Base-by-base conservation (phyloP, 2,797 vertebrate genomes). In the Microctenopoma lineatum region DNA sequence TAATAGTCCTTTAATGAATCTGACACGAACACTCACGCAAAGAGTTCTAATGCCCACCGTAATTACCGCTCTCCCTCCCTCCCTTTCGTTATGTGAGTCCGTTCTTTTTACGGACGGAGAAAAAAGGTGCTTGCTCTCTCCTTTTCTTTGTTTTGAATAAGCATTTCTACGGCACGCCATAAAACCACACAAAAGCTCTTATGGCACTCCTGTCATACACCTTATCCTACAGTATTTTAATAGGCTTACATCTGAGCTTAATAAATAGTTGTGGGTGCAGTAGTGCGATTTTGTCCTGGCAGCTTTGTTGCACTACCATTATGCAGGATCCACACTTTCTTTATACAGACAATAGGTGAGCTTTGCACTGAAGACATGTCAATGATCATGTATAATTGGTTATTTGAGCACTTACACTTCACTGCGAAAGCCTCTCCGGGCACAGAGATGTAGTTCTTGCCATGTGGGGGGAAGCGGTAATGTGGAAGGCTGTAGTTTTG, bases 391-490 rank as follows among this genome's bases (percentile, higher is more conserved):
- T 60, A 39, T 36, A 25, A 42, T 66, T 44, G 79, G 68, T 45
- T 51, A 44, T 71, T 41, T 66, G n/a, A 70, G 69, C 41, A 89
- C 96, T 95, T 90, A 99, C 98, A 94, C 87, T 92, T 91, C 77
- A 90, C 79, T 39, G 80, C 77, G 73, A 99, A 96, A 34, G 98
- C 96, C 83, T 97, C 95, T 0, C 93, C 93, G 0, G 98, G 98
- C 26, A 99, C 95, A 9, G 96, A 95, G 71, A 99, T 95, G 69
- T 95, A 99, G 87, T 88, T 98, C 80, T 93, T 95, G 41, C 98
- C 98, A 41, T 54, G 90, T 5, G 92, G 92, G 0, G 98, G 98
- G 77, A 99, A 99, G 58, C 97, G 96, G 84, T 97, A 99, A 83
- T 92, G 92, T 4, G 85, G 89, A 71, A 94, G 66, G 18, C 95